Evolutionary conservation across 1,140 invertebrate genomes (phyloP), one percentile per base, ranked within the genome.

Genomic region (Homarus americanus): DNA sequence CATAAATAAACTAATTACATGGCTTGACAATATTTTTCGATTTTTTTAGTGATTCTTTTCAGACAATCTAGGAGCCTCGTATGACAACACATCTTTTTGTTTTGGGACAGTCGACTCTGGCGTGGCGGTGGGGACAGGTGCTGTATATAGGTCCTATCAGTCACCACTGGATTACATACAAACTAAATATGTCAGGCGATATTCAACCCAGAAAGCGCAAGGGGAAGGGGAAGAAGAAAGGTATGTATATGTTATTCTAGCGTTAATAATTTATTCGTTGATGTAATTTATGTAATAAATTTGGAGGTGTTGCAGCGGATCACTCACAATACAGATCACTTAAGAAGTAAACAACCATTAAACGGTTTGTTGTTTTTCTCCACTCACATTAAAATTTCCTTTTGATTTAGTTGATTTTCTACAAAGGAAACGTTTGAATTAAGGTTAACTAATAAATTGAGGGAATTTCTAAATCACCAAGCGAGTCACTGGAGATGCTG

Each of bases 201-300:
- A 28, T 90, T 15, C 88, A 90, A 78, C 5, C 80, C 38, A 83
- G 80, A 76, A 90, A 90, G n/a, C 88, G 88, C 41, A 90, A 76
- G 66, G 88, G 80, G 34, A 90, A 90, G 88, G 88, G 66, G 32
- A 90, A 90, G 53, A 90, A 76, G 72, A 90, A 90, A 78, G 88
- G 88, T 83, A 75, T 12, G 88, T 84, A 38, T 34, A 9, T 24
- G 34, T 20, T 44, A 17, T 2, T 38, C 38, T 28, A 1, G 24
- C n/a, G 0, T 44, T 32, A 28, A 15, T 72, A 28, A 5, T 41
- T 82, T n/a, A 58, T 36, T 49, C 44, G 9, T 9, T 9, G 44
- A 49, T 49, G 44, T 49, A 10, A 2, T 49, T 49, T 49, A 17
- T 49, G 17, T 49, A 17, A 10, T 38, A 12, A 20, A 15, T 69